Conservation (phyloP, 1,140 invertebrate species). For the Hycleus phaleratus region DNA sequence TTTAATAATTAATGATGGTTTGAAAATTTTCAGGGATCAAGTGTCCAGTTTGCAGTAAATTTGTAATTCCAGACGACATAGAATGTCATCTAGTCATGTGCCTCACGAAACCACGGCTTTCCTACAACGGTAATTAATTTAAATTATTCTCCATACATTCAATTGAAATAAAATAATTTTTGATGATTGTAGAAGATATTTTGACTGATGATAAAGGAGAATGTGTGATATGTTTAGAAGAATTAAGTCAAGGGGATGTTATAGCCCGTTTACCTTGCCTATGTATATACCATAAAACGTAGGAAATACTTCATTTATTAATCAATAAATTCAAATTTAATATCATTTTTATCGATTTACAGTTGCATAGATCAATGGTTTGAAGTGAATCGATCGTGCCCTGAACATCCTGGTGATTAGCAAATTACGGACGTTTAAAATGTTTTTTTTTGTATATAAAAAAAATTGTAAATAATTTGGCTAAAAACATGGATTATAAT, state of each 20-base stretch:
- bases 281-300: conserved; percentile 99
- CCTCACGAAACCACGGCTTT: conserved; percentile 95
- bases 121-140: conserved; percentile 80
- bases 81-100: conserved; percentile 99
- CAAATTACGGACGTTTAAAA: conserved; percentile 11
- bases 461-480: conserved; percentile 12
- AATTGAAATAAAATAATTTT: conserved; percentile 1
- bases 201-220: conserved; percentile 92
- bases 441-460: conserved; percentile 13
- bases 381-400: conserved; percentile 93
- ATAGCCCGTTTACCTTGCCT: conserved; percentile 97
- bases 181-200: conserved; percentile 79
- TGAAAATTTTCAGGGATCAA: conserved; percentile 75
- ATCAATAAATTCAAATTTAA: conserved; percentile 17
- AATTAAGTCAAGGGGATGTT: conserved; percentile 86
- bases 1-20: not conserved
- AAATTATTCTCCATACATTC: conserved; percentile 1
- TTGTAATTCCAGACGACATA: conserved; percentile 93
- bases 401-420: conserved; percentile 91
- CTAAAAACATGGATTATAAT: too few relatives aligned
- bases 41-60: conserved; percentile 97
- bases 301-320: conserved; percentile 30
- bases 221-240: conserved; percentile 98
- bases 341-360: conserved; percentile 39
- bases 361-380: conserved; percentile 97